phyloP scores from a whole-genome alignment of 1,140 invertebrate genomes.

The Leptonema lineaticorne region DNA sequence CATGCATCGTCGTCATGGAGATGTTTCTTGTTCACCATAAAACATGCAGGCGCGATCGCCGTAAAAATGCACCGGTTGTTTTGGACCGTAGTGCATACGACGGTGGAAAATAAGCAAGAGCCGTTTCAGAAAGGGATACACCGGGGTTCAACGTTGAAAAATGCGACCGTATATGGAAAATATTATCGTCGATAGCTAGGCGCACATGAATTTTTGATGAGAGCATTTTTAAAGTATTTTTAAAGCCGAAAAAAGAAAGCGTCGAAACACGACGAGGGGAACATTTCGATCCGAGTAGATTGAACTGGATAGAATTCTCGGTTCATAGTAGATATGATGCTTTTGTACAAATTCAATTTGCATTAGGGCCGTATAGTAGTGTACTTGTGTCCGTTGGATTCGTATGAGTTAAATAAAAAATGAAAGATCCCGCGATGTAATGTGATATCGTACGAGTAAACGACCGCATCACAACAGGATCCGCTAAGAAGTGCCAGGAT shows the following conservation, averaged over 20 bases:
- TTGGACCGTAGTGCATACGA: neutral
- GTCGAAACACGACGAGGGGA: too few species aligned
- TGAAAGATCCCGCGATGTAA: constrained; percentile 5
- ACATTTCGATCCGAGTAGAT: too few species aligned
- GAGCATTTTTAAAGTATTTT: constrained; percentile 39
- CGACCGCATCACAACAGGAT: too few species aligned
- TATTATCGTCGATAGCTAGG: constrained; percentile 33
- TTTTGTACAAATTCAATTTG: constrained; percentile 26
- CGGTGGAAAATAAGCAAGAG: too few species aligned
- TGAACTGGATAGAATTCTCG: constrained; percentile 20
- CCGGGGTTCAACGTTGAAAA: constrained; percentile 9
- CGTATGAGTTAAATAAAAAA: constrained; percentile 8
- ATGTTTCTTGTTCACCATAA: too few species aligned
- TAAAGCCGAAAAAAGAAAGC: constrained; percentile 28
- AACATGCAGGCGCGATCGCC: neutral
- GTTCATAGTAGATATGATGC: constrained; percentile 5
- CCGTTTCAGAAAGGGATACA: neutral
- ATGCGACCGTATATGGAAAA: constrained; percentile 31
- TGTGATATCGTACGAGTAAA: too few species aligned
- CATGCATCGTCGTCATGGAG: too few species aligned
- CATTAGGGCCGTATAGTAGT: constrained; percentile 2
- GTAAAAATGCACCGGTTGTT: neutral
- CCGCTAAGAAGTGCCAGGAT: too few species aligned
- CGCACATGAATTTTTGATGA: constrained; percentile 40
- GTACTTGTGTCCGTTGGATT: neutral